phyloP scores from a whole-genome alignment of 2,888 invertebrate species.

The Petrolisthes cinctipes region DNA sequence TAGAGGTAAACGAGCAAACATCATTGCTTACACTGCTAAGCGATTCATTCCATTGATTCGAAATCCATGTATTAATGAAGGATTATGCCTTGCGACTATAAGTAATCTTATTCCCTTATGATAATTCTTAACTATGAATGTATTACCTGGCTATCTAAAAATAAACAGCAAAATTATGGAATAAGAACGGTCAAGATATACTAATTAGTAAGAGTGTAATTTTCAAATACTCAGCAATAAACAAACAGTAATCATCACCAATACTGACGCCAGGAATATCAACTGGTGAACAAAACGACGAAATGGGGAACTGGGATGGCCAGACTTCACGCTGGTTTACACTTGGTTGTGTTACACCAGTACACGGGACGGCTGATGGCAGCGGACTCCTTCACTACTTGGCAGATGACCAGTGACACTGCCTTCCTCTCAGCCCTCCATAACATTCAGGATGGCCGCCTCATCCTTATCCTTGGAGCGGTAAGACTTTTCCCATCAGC shows the following conservation, averaged over 20 bases:
- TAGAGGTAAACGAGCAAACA: too few species aligned
- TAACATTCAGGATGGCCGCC: conserved; percentile 30
- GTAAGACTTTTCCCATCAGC: conserved; percentile 1
- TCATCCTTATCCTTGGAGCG: conserved; percentile 36
- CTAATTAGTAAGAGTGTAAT: neutral
- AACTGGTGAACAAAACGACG: neutral
- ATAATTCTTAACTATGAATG: too few species aligned
- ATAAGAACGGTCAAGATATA: neutral
- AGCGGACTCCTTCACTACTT: conserved; percentile 27
- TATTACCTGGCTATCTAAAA: too few species aligned
- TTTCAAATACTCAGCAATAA: neutral
- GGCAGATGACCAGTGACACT: conserved; percentile 18
- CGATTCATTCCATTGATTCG: too few species aligned
- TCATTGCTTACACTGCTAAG: too few species aligned
- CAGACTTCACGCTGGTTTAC: conserved; percentile 29
- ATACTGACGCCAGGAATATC: conserved; percentile 19
- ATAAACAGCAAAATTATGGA: too few species aligned
- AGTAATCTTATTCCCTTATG: too few species aligned
- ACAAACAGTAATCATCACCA: neutral
- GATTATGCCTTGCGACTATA: too few species aligned
- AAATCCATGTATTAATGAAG: too few species aligned
- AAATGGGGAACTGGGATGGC: neutral
- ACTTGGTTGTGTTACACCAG: conserved; percentile 34
- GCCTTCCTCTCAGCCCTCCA: neutral
- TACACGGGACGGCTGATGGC: conserved; percentile 14